Conservation (phyloP, 2,113 vertebrate genomes). For the Siphamia tubifer region DNA sequence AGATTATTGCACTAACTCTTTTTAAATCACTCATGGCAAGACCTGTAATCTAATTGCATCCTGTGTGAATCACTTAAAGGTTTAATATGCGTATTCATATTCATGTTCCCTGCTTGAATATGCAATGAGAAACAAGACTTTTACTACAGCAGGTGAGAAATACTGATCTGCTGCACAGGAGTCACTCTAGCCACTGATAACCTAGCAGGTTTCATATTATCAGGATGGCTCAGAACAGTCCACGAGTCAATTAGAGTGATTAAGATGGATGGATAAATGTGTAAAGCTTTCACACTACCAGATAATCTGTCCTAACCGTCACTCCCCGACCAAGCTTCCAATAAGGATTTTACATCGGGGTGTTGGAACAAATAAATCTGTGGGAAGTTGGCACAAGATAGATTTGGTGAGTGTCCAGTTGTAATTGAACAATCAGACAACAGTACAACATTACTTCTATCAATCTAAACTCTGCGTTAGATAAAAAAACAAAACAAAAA, state of each 20-base stretch:
- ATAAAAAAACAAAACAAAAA: too few species aligned
- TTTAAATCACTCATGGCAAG: constrained; percentile 8
- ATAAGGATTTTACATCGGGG: constrained; percentile 39
- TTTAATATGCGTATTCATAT: constrained; percentile 23
- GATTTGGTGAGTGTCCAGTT: constrained; percentile 5
- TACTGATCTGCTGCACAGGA: constrained; percentile 15
- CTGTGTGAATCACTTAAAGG: constrained; percentile 2
- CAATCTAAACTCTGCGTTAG: constrained; percentile 10
- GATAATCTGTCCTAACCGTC: constrained; percentile 46
- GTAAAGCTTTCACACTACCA: constrained; percentile 46
- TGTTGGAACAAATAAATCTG: constrained; percentile 22
- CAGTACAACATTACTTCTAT: neutral
- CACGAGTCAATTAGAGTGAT: constrained; percentile 50
- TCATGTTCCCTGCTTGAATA: constrained; percentile 1
- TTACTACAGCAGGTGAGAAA: constrained; percentile 17
- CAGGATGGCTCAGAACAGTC: constrained; percentile 20
- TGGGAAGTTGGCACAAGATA: constrained; percentile 5
- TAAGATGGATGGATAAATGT: constrained; percentile 57
- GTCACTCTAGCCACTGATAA: neutral
- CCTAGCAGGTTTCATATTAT: constrained; percentile 15
- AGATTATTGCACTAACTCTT: constrained; percentile 22
- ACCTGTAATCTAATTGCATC: constrained; percentile 21
- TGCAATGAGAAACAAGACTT: neutral
- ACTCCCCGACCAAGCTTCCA: constrained; percentile 7
- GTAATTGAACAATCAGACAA: constrained; percentile 22